These are phyloP conservation scores for Ostrea edulis DNA, from an alignment of 1,140 invertebrate species.

Conservation along the genomic window DNA sequence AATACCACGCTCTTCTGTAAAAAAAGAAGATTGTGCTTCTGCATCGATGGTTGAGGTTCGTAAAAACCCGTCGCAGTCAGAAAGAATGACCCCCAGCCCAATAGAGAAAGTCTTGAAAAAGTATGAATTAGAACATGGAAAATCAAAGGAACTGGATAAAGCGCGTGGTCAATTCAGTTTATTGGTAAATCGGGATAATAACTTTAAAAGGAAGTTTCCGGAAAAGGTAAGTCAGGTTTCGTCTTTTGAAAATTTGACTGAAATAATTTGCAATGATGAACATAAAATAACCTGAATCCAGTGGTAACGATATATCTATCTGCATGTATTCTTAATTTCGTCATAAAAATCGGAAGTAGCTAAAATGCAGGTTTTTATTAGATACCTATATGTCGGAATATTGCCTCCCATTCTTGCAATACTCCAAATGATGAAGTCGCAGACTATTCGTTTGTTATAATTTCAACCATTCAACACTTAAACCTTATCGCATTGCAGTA, in stretches of 20 bases:
- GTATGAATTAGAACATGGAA: neutral
- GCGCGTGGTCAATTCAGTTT: neutral
- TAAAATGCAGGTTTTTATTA: too few species aligned
- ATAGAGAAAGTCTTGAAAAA: neutral
- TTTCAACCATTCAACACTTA: neutral
- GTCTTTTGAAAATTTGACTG: neutral
- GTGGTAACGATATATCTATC: too few species aligned
- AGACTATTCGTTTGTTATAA: too few species aligned
- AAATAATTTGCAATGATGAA: too few species aligned
- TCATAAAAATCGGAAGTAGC: too few species aligned
- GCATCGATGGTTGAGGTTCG: neutral
- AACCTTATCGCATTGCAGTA: neutral
- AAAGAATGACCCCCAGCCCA: neutral
- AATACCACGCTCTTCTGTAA: neutral
- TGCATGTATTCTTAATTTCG: too few species aligned
- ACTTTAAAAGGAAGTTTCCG: constrained; percentile 18
- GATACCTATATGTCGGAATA: too few species aligned
- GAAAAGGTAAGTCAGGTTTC: neutral
- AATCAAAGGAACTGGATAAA: too few species aligned
- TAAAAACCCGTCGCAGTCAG: neutral
- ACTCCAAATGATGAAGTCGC: too few species aligned
- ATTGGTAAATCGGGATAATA: neutral
- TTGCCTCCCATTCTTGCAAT: too few species aligned
- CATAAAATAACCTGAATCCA: too few species aligned
- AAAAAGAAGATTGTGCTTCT: neutral